phyloP scores from a whole-genome alignment of 2,888 invertebrate species.

The Oxytorus armatus region DNA sequence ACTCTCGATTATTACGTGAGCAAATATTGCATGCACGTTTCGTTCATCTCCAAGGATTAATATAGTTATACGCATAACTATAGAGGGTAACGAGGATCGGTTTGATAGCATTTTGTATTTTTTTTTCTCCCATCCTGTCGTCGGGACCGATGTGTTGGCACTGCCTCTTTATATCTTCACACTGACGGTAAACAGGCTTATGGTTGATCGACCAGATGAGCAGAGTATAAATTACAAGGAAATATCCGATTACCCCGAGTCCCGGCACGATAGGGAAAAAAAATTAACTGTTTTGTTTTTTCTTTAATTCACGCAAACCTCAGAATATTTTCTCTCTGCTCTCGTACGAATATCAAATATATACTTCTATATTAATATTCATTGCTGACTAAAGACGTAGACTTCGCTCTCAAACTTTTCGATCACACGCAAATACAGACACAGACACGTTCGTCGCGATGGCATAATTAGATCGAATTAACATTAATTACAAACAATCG shows the following conservation, averaged over 20 bases:
- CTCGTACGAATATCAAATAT: not conserved
- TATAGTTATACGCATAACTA: not conserved
- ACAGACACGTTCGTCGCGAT: constrained; percentile 29
- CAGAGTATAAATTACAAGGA: constrained; percentile 57
- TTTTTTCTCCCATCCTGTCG: not conserved
- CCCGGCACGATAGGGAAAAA: not conserved
- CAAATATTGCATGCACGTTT: constrained; percentile 19
- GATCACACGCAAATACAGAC: not conserved
- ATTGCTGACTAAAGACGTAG: constrained; percentile 3
- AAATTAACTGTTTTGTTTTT: constrained; percentile 24
- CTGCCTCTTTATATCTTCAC: constrained; percentile 14
- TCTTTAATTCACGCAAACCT: constrained; percentile 9
- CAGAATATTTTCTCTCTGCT: constrained; percentile 9
- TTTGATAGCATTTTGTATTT: constrained; percentile 17
- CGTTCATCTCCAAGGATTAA: constrained; percentile 16
- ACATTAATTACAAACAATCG: constrained; percentile 46
- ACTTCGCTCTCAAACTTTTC: constrained; percentile 25
- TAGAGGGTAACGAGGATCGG: constrained; percentile 10
- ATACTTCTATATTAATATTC: not conserved
- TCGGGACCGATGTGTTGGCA: not conserved
- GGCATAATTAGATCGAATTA: constrained; percentile 63
- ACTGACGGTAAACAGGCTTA: constrained; percentile 17
- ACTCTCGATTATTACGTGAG: constrained; percentile 16
- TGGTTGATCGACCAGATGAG: constrained; percentile 58
- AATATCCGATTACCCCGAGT: constrained; percentile 58